Base-by-base conservation (phyloP, 23 tunicate species). In the Phallusia fumigata region DNA sequence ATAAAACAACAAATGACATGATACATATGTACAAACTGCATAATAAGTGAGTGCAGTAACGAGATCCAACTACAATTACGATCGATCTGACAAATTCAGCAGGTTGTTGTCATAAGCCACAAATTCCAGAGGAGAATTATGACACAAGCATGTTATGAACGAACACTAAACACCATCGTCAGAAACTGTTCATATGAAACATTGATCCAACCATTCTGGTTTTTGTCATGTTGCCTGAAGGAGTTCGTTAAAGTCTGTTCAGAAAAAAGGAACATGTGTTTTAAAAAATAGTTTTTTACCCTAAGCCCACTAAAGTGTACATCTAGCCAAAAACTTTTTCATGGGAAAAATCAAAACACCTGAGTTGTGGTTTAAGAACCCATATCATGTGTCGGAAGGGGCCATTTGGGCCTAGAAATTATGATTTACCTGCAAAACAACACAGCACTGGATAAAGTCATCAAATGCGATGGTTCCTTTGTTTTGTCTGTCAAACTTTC, bases 131-230 rank as follows among this genome's bases (percentile, higher is more conserved):
- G 16, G 10, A 40, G 47, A 10, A 40, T 40, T 40, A 3, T 3
- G 10, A 40, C 47, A 40, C 47, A 40, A 10, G 10, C 47, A 40
- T 40, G 69, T 58, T 81, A 93, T 24, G 98, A 50, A 18, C 98
- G 88, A 18, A 93, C 98, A 76, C 93, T 93, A 79, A 93, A 93
- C 28, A 93, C 98, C 98, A 93, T 93, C 52, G 98, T 88, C 65
- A 93, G 90, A 53, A 93, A 93, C 65, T 93, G 86, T 79, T 93
- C 98, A 69, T 93, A 93, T 3, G 93, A 88, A 26, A 93, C 90
- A 40, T 88, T 84, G 76, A 93, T 93, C 93, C 88, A 75, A 2
- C 98, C 98, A 64, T 52, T 88, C 72, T 82, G 86, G 73, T 82
- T 88, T 76, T 74, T 88, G 82, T 93, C 98, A 44, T 88, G 84